Evolutionary conservation across 2,113 vertebrate species (phyloP).

Genomic region (Piliocolobus tephrosceles): DNA sequence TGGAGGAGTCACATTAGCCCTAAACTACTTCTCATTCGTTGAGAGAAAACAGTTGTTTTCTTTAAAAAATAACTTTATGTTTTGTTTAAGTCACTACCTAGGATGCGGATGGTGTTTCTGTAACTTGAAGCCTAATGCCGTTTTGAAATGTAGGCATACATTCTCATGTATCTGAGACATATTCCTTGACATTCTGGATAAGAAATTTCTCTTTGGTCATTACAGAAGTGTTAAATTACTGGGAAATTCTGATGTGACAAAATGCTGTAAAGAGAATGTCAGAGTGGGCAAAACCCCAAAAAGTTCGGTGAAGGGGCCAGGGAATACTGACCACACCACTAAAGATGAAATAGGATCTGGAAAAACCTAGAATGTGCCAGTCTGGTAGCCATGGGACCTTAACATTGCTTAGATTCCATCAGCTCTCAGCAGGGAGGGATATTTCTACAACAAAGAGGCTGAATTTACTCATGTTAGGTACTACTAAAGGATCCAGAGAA

Average conservation of each 20-base stretch:
- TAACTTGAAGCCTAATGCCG: neutral
- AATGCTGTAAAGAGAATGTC: neutral
- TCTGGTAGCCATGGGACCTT: neutral
- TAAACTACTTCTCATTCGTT: neutral
- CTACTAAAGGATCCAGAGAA: neutral
- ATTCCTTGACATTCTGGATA: neutral
- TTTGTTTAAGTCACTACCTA: neutral
- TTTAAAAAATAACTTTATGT: neutral
- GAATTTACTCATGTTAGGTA: neutral
- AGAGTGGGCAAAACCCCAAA: neutral
- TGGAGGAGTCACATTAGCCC: neutral
- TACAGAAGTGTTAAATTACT: neutral
- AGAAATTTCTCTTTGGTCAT: neutral
- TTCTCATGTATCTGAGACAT: conserved; percentile 34
- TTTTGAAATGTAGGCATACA: neutral
- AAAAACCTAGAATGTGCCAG: neutral
- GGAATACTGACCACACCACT: neutral
- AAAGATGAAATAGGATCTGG: neutral
- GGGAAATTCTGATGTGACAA: neutral
- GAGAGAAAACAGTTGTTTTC: neutral
- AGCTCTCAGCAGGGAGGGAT: neutral
- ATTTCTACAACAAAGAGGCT: neutral
- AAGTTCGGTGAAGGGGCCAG: neutral
- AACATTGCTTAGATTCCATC: neutral
- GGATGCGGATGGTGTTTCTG: neutral